Percentiles rank a stretch among this genome's conserved stretches.
These are phyloP conservation scores for Xenentodon cancila DNA, from an alignment of 2,797 vertebrate genomes.

Conservation along the genomic window DNA sequence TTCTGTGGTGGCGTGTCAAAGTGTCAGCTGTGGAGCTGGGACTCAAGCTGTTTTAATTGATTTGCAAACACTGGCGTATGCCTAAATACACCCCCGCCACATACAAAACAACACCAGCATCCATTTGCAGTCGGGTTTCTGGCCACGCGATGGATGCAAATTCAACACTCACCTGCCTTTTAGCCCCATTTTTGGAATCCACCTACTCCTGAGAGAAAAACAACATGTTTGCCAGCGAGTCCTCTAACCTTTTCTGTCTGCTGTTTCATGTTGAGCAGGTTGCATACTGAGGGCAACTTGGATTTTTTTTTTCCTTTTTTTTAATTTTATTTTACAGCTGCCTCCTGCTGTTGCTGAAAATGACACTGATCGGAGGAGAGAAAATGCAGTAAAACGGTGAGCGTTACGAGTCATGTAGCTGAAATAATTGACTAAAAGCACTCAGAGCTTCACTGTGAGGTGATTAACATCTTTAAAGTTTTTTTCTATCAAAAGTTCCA, in stretches of 20 bases:
- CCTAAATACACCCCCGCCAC: not conserved
- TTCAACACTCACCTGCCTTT: conserved; percentile 1
- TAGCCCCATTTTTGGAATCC: not conserved
- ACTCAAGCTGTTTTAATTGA: conserved; percentile 16
- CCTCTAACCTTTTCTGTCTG: conserved; percentile 2
- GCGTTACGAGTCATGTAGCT: not conserved
- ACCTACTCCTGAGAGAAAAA: not conserved
- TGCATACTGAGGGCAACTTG: not conserved
- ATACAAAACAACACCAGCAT: not conserved
- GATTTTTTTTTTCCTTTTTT: not conserved
- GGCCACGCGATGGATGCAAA: not conserved
- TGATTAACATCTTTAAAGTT: not conserved
- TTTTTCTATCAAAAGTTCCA: not conserved
- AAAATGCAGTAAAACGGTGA: not conserved
- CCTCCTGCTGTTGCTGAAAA: conserved; percentile 9
- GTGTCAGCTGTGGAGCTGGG: not conserved
- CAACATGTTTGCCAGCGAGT: not conserved
- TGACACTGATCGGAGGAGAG: not conserved
- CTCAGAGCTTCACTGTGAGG: not conserved
- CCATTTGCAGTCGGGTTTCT: not conserved
- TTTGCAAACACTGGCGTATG: not conserved
- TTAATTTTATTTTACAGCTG: not conserved
- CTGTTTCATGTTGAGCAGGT: not conserved
- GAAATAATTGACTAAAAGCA: not conserved
- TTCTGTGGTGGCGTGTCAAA: not conserved